These are phyloP conservation scores for Julus scandinavius DNA, from an alignment of 2,888 invertebrate genomes.

Conservation along the genomic window DNA sequence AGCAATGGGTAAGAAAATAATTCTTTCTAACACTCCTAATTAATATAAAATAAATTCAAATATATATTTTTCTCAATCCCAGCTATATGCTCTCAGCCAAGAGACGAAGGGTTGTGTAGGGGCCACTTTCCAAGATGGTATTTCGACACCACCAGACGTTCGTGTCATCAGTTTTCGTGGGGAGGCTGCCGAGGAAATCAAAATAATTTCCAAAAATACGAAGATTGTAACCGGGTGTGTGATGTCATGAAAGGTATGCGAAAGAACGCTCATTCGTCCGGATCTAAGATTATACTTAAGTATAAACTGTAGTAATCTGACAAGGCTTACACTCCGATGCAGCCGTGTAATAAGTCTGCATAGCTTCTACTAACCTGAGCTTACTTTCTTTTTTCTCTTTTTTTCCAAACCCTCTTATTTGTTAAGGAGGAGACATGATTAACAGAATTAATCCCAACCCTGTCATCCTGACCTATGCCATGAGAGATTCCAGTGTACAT, in stretches of 20 bases:
- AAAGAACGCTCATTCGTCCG: background rate
- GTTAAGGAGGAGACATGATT: conserved; percentile 53
- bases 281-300: background rate
- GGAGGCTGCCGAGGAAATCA: conserved; percentile 89
- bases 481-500: conserved; percentile 60
- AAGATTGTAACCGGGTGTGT: conserved; percentile 77
- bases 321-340: background rate
- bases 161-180: conserved; percentile 85
- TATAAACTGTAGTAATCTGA: background rate
- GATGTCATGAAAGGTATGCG: conserved; percentile 57
- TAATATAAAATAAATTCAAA: too few species aligned
- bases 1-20: conserved; percentile 75
- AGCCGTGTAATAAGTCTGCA: background rate
- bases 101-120: conserved; percentile 86
- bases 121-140: conserved; percentile 89
- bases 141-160: conserved; percentile 76
- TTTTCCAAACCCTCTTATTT: conserved; percentile 53
- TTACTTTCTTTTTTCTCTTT: conserved; percentile 58
- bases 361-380: background rate
- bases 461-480: conserved; percentile 58
- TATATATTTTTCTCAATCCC: conserved; percentile 55
- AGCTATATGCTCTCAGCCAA: conserved; percentile 85
- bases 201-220: conserved; percentile 83
- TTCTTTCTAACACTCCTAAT: too few species aligned
- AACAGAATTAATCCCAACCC: conserved; percentile 55